Conservation (phyloP, 2,888 invertebrate species). For the Apeira syringaria region DNA sequence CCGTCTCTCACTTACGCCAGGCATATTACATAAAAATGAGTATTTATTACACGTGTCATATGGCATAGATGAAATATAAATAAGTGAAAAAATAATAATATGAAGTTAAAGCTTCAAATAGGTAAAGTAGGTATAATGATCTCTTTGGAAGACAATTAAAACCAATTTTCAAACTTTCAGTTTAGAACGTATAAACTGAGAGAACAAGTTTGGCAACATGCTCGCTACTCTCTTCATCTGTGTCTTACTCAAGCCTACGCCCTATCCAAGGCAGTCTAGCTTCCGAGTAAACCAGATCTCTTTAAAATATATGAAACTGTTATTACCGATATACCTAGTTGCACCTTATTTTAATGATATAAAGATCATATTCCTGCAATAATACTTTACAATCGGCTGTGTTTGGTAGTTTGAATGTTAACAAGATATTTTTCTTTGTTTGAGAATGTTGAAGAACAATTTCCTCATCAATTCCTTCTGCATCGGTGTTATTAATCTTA, state of each 20-base stretch:
- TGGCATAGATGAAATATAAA: too few relatives aligned
- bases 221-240: conserved; percentile 13
- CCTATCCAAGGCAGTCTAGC: conserved; percentile 70
- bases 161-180: too few relatives aligned
- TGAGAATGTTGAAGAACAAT: neutral
- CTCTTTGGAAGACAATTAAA: too few relatives aligned
- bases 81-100: too few relatives aligned
- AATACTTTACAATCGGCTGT: neutral
- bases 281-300: conserved; percentile 16
- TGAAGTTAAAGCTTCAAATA: too few relatives aligned
- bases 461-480: conserved; percentile 11
- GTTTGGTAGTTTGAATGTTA: conserved; percentile 13
- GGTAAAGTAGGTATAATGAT: too few relatives aligned
- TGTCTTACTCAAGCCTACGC: conserved; percentile 62
- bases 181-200: too few relatives aligned
- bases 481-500: too few relatives aligned
- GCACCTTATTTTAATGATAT: conserved; percentile 14
- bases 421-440: conserved; percentile 15
- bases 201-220: conserved; percentile 9
- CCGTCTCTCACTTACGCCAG: too few relatives aligned
- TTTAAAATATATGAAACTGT: conserved; percentile 28
- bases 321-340: conserved; percentile 9
- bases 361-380: conserved; percentile 16
- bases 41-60: too few relatives aligned
- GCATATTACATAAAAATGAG: too few relatives aligned